Evolutionary conservation across 2,888 invertebrate species (phyloP).

Genomic region (Psylliodes chrysocephalus): DNA sequence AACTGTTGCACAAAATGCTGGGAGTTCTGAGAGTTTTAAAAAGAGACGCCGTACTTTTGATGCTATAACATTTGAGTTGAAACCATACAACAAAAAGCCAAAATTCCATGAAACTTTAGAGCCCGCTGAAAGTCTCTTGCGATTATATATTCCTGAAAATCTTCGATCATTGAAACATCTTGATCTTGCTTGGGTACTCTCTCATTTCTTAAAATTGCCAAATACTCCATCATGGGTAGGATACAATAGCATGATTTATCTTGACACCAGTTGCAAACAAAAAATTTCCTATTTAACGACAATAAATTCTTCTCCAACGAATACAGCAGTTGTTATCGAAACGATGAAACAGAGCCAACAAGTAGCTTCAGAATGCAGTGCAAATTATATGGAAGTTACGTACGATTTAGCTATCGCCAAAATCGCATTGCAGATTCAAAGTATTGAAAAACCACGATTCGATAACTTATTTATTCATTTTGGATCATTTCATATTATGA

Average conservation of each 20-base stretch:
- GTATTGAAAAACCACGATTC: too few relatives aligned
- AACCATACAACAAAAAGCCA: neutral
- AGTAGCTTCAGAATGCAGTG: neutral
- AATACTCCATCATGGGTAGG: constrained; percentile 50
- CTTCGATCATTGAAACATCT: neutral
- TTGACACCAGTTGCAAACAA: constrained; percentile 38
- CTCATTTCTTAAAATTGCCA: constrained; percentile 10
- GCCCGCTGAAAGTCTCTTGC: neutral
- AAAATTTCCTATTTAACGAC: constrained; percentile 51
- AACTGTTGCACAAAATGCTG: neutral
- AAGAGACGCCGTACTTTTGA: constrained; percentile 31
- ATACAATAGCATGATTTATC: constrained; percentile 46
- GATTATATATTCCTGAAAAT: neutral
- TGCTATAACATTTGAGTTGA: constrained; percentile 16
- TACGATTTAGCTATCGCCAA: too few relatives aligned
- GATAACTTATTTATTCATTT: too few relatives aligned
- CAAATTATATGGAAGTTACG: too few relatives aligned
- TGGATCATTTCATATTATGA: too few relatives aligned
- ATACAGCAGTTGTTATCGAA: too few relatives aligned
- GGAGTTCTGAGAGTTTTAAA: too few relatives aligned
- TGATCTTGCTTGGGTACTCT: neutral
- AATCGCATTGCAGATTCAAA: too few relatives aligned
- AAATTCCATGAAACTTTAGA: neutral
- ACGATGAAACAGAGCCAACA: too few relatives aligned
- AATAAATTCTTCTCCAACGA: constrained; percentile 53